phyloP scores from a whole-genome alignment of 2,888 invertebrate species.

The Mesoligia furuncula region DNA sequence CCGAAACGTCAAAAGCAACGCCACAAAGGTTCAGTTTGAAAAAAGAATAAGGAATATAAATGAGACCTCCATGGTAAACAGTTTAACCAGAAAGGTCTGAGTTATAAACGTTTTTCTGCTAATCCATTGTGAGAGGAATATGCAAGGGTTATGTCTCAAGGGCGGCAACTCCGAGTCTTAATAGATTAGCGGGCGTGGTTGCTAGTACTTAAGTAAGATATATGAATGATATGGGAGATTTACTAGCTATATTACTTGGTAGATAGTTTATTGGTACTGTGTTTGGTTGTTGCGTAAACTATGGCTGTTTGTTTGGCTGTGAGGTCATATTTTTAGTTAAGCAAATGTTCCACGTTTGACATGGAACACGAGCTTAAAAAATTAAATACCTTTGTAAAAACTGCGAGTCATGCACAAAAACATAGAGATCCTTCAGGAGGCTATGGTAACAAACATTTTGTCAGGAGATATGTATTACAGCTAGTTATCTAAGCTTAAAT shows the following conservation, averaged over 20 bases:
- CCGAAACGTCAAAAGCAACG: constrained; percentile 4
- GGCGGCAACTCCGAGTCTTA: constrained; percentile 50
- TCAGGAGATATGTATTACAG: neutral
- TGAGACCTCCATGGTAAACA: constrained; percentile 25
- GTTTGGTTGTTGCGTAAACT: constrained; percentile 5
- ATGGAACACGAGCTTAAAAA: neutral
- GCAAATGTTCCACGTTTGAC: neutral
- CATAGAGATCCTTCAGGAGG: neutral
- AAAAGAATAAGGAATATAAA: constrained; percentile 7
- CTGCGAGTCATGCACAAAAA: neutral
- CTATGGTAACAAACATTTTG: neutral
- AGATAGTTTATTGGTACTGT: constrained; percentile 33
- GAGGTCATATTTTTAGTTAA: too few species aligned
- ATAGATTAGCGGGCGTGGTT: constrained; percentile 60
- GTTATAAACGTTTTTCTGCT: constrained; percentile 50
- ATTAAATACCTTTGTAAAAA: neutral
- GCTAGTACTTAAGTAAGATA: constrained; percentile 56
- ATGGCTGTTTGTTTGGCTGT: neutral
- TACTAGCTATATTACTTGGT: constrained; percentile 31
- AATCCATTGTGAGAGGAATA: constrained; percentile 51
- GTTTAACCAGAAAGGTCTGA: constrained; percentile 24
- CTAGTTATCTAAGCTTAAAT: neutral
- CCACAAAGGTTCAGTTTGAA: constrained; percentile 3
- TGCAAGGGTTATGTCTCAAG: constrained; percentile 55
- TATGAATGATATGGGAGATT: constrained; percentile 60